Conservation (phyloP, 2,113 vertebrate genomes). For the Neomonachus schauinslandi region DNA sequence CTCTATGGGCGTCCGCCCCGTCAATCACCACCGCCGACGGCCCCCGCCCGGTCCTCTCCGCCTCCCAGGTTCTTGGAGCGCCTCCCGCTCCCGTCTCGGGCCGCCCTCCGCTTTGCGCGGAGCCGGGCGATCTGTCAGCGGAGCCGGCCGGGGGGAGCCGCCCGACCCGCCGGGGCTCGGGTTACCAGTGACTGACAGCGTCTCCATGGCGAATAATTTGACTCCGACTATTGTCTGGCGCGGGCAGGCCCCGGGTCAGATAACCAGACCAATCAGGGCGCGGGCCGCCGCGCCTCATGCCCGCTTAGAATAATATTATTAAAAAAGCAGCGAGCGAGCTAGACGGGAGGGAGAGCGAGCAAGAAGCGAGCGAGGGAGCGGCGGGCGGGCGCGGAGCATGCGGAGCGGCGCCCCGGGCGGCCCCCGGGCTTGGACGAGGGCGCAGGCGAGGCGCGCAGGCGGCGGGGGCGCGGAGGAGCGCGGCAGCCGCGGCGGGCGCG, state of each 20-base stretch:
- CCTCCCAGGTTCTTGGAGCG: conserved; percentile 64
- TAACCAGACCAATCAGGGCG: conserved; percentile 99
- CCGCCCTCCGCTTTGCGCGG: conserved; percentile 88
- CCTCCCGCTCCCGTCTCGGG: conserved; percentile 87
- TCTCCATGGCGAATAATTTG: conserved; percentile 99
- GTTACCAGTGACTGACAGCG: conserved; percentile 99
- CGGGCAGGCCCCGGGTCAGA: conserved; percentile 97
- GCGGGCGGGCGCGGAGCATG: conserved; percentile 74
- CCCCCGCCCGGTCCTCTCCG: conserved; percentile 73
- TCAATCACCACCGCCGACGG: conserved; percentile 90
- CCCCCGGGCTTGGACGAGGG: conserved; percentile 64
- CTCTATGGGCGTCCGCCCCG: conserved; percentile 90
- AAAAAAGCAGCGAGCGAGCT: conserved; percentile 85
- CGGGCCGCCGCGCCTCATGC: conserved; percentile 97
- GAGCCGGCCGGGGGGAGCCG: conserved; percentile 92
- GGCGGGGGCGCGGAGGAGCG: conserved; percentile 7
- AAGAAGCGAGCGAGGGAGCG: conserved; percentile 44
- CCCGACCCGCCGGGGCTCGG: conserved; percentile 95
- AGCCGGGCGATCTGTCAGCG: conserved; percentile 92
- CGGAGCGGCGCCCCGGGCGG: conserved; percentile 76
- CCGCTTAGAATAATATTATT: conserved; percentile 99
- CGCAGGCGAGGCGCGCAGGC: conserved; percentile 11
- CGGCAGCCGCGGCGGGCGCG: neutral
- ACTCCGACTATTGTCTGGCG: conserved; percentile 99
- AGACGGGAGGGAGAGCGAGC: conserved; percentile 76